phyloP scores from a whole-genome alignment of 2,797 vertebrate genomes.

The Coracias cyanogaster region DNA sequence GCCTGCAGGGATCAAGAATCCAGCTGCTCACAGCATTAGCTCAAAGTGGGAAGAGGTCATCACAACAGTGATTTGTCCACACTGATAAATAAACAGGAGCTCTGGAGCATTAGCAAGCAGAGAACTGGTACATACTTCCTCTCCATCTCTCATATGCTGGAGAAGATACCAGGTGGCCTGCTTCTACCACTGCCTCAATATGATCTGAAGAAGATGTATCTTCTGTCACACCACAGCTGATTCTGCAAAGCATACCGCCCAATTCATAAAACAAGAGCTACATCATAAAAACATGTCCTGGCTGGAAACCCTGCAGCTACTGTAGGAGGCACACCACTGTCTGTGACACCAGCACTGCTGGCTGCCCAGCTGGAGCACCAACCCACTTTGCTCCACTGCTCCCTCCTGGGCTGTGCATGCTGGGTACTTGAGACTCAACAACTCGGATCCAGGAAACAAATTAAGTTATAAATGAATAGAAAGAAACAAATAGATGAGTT shows the following conservation, averaged over 20 bases:
- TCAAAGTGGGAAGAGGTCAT: background rate
- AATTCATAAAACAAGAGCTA: background rate
- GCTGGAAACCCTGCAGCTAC: background rate
- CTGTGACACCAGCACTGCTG: fast-evolving
- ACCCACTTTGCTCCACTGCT: background rate
- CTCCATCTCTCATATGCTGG: background rate
- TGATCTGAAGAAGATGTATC: background rate
- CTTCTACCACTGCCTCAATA: background rate
- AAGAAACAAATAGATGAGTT: background rate
- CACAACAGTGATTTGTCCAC: background rate
- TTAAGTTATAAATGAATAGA: background rate
- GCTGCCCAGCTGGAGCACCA: background rate
- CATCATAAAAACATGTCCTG: background rate
- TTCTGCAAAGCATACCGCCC: background rate
- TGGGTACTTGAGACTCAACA: background rate
- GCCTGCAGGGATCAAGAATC: background rate
- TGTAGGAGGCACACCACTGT: fast-evolving
- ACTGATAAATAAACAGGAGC: background rate
- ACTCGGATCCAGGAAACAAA: background rate
- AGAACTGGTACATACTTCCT: background rate
- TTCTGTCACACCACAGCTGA: background rate
- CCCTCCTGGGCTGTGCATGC: background rate
- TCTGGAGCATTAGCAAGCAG: background rate
- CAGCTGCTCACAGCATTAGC: background rate
- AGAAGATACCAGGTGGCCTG: background rate